phyloP scores from a whole-genome alignment of 2,113 vertebrate species.

The Motacilla alba region DNA sequence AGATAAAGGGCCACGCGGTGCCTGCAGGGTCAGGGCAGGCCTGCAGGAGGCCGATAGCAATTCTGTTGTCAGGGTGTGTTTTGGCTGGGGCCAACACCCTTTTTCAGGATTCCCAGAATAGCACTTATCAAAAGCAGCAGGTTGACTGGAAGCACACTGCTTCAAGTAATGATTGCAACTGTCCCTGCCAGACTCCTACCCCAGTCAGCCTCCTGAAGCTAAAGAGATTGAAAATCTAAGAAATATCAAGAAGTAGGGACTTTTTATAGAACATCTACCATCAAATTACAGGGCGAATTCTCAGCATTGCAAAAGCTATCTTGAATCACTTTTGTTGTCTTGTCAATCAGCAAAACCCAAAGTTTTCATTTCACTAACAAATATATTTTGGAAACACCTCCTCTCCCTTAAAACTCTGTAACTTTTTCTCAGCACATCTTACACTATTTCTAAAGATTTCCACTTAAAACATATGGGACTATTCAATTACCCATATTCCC shows the following conservation, averaged over 20 bases:
- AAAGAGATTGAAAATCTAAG: neutral
- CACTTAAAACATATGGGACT: neutral
- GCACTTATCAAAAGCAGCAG: neutral
- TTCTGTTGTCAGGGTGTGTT: neutral
- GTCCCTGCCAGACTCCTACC: neutral
- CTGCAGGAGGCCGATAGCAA: neutral
- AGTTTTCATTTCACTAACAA: neutral
- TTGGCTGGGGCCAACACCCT: neutral
- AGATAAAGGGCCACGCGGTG: neutral
- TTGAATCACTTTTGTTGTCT: neutral
- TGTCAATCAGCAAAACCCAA: neutral
- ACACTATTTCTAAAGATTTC: neutral
- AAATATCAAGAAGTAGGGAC: neutral
- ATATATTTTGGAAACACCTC: neutral
- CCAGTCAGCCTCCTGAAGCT: neutral
- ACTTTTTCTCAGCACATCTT: neutral
- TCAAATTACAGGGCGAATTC: neutral
- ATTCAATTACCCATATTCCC: neutral
- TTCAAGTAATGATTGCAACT: neutral
- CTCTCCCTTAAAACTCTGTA: neutral
- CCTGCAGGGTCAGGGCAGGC: neutral
- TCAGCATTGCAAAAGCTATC: neutral
- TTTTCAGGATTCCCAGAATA: constrained; percentile 5
- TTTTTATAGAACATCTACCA: neutral
- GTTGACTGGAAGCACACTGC: neutral